Evolutionary conservation across 2,888 invertebrate species (phyloP), one percentile per base, ranked within the genome.

Genomic region (Callyntrura sp.): DNA sequence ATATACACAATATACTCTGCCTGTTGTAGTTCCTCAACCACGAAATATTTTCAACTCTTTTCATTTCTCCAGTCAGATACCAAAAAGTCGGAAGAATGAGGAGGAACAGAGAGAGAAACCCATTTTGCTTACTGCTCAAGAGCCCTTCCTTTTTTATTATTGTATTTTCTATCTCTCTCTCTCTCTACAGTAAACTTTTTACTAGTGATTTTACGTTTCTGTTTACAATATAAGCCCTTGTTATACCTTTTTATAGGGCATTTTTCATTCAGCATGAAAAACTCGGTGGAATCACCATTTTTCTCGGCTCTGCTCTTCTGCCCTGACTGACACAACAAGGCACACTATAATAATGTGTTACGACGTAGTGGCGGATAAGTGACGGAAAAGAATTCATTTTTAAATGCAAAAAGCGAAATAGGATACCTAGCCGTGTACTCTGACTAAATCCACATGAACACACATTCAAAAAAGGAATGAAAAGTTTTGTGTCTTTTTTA

Each of bases 21-120:
- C 35, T 4, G 35, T 48, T 78, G 65, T n/a, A 62, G 78, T 86
- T 48, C 25, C 8, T 68, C 55, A 86, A 86, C 86, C 86, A 79
- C 62, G 65, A 48, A 82, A 82, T 65, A 82, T 82, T 73, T 57
- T 48, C 51, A 82, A 65, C 65, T 82, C 57, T 82, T 65, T 20
- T 65, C 48, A 65, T 73, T 48, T 65, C 28, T 73, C 11, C 70
- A 57, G 78, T 73, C 60, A 65, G 11, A 25, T 2, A 35, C 35
- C 3, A n/a, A 35, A 17, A 48, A 73, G 5, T 45, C 70, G 45
- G 48, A 55, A 78, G 45, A 48, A 17, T 62, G 62, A 62, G 62
- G 11, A 25, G 51, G 14, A n/a, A 45, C 11, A 43, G 25, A 48
- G n/a, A 20, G 12, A 51, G 76, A 76, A 51, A 8, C 48, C 51